Percentiles rank a stretch among this genome's conserved stretches.
phyloP scores from a whole-genome alignment of 1,140 invertebrate species.

The Drosophila baimaii region DNA sequence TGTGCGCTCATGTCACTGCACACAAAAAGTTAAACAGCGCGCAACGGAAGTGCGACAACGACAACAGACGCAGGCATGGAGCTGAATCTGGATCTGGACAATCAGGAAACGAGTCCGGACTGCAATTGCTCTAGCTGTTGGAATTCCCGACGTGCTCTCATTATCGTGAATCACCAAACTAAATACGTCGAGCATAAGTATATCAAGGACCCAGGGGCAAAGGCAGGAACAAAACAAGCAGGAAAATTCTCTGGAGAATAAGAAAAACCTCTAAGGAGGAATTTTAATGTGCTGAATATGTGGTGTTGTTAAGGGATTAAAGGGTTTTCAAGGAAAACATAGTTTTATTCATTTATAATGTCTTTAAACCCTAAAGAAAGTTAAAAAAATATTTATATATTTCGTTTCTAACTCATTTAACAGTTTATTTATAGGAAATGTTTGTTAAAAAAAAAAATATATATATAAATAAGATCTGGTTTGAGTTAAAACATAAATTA shows the following conservation, averaged over 20 bases:
- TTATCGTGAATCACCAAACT: slow-evolving; percentile 71
- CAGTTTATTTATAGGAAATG: neutral
- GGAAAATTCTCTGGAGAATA: neutral
- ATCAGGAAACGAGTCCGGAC: slow-evolving; percentile 56
- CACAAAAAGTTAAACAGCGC: slow-evolving; percentile 82
- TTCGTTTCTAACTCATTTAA: neutral
- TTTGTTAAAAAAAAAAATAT: too few species aligned
- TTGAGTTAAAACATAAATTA: too few species aligned
- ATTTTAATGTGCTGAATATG: neutral
- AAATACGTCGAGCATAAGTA: slow-evolving; percentile 46
- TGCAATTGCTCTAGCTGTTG: slow-evolving; percentile 58
- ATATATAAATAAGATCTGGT: too few species aligned
- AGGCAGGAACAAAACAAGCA: neutral
- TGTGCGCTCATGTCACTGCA: slow-evolving; percentile 78
- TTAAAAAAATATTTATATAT: neutral
- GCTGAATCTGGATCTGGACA: slow-evolving; percentile 26
- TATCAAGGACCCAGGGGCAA: slow-evolving; percentile 9
- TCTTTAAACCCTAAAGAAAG: neutral
- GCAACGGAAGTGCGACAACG: slow-evolving; percentile 77
- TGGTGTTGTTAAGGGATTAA: neutral
- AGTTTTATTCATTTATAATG: neutral
- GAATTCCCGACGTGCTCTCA: slow-evolving; percentile 58
- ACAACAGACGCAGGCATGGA: slow-evolving; percentile 23
- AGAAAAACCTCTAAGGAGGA: neutral
- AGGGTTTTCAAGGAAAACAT: neutral